Evolutionary conservation across 2,888 invertebrate species (phyloP), one percentile per base, ranked within the genome.

Genomic region (Pinctada fucata): DNA sequence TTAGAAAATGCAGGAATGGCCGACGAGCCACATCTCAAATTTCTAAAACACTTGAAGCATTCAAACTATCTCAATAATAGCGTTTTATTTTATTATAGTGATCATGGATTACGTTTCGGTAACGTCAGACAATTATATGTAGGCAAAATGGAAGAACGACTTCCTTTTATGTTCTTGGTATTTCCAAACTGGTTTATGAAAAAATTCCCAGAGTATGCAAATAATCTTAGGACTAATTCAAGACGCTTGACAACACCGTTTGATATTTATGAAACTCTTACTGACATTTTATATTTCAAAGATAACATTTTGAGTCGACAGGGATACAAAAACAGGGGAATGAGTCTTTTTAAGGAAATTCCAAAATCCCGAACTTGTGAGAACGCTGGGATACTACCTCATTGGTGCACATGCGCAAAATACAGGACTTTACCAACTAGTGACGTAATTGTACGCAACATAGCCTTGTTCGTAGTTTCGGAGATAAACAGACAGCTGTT

Each of bases 51-150:
- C 73, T 72, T 88, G 72, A 92, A 94, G 74, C 76, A 85, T 3
- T 74, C 73, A 10, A 85, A 85, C 2, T 78, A 83, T 2, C 76
- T 90, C 2, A 79, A 85, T 5, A 88, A 90, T 72, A 87, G 89
- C 3, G 82, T 89, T 10, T 52, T 90, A 5, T 70, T 90, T 45
- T 90, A 88, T 75, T 90, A 97, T 93, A 97, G 97, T 91, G 98
- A 98, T 90, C 97, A 98, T 89, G 98, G 98, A 0, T 95, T 97
- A 79, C 93, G 97, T 81, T 97, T 96, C 95, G 97, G 97, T 2
- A 94, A 94, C 5, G 96, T 97, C 85, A 94, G 97, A 8, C 94
- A 94, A 85, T 97, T 97, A 0, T 96, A 96, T 91, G 96, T 97
- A 71, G 93, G 93, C 0, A 90, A 92, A 90, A 93, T 97, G 90